A percentile compares a stretch with the other conserved stretches of the same genome.
phyloP scores from a whole-genome alignment of 2,797 vertebrate species.

The Spea hammondii region DNA sequence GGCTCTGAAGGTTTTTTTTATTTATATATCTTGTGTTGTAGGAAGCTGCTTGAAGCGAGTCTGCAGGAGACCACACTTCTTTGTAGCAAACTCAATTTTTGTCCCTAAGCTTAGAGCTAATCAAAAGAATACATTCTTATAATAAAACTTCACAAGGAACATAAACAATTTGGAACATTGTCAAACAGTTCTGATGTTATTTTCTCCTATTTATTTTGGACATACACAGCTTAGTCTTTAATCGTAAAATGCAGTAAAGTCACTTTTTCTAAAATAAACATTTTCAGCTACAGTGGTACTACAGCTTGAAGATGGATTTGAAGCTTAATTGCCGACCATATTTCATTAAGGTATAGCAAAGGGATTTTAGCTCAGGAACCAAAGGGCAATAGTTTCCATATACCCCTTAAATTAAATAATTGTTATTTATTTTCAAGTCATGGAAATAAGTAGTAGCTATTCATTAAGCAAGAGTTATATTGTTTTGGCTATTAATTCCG shows the following conservation, averaged over 20 bases:
- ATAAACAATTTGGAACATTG: slow-evolving; percentile 34
- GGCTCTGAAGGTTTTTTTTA: slow-evolving; percentile 52
- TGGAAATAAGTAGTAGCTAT: too few relatives aligned
- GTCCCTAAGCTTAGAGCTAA: slow-evolving; percentile 25
- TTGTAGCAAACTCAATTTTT: slow-evolving; percentile 46
- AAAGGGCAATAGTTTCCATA: too few relatives aligned
- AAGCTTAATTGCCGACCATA: too few relatives aligned
- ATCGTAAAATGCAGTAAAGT: slow-evolving; percentile 35
- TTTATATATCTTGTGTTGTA: slow-evolving; percentile 48
- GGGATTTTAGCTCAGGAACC: too few relatives aligned
- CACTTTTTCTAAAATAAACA: slow-evolving; percentile 28
- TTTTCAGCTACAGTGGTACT: too few relatives aligned
- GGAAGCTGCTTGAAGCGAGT: slow-evolving; percentile 58
- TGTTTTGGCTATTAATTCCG: too few relatives aligned
- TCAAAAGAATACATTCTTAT: slow-evolving; percentile 52
- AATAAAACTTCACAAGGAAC: slow-evolving; percentile 41
- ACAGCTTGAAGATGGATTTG: too few relatives aligned
- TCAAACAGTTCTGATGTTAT: slow-evolving; percentile 44
- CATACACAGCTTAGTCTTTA: slow-evolving; percentile 28
- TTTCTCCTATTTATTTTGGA: slow-evolving; percentile 30
- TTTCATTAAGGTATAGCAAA: too few relatives aligned
- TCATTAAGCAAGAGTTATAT: too few relatives aligned
- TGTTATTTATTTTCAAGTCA: too few relatives aligned
- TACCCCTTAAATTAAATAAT: too few relatives aligned
- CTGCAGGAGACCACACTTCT: slow-evolving; percentile 52